phyloP scores from a whole-genome alignment of 2,888 invertebrate genomes.

The Philereme transversata region DNA sequence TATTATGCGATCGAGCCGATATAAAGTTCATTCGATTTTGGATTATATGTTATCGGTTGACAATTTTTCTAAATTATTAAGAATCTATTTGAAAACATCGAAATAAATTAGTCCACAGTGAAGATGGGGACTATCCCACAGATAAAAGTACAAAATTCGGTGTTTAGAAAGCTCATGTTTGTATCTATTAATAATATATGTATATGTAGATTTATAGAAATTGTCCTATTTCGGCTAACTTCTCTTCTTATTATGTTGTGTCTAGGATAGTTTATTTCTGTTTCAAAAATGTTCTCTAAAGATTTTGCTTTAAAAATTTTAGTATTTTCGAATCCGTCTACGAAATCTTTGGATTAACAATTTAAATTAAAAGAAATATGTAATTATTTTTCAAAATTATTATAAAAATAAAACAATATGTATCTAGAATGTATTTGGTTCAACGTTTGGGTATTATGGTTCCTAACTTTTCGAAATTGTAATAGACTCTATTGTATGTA shows the following conservation, averaged over 20 bases:
- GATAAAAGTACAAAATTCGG: constrained; percentile 83
- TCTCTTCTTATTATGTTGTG: constrained; percentile 68
- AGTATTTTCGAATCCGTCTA: constrained; percentile 81
- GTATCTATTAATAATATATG: constrained; percentile 70
- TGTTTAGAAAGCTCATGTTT: constrained; percentile 79
- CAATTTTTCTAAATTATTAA: constrained; percentile 79
- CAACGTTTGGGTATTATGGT: constrained; percentile 84
- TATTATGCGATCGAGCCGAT: constrained; percentile 62
- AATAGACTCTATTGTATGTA: constrained; percentile 83
- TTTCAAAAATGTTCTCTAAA: constrained; percentile 70
- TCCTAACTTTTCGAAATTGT: constrained; percentile 85
- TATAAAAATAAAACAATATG: constrained; percentile 70
- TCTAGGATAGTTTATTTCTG: constrained; percentile 75
- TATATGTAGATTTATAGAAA: constrained; percentile 75
- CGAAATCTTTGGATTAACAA: constrained; percentile 76
- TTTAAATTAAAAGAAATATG: constrained; percentile 71
- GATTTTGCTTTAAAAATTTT: constrained; percentile 71
- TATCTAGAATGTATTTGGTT: constrained; percentile 78
- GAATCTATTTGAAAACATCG: constrained; percentile 81
- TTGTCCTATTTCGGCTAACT: constrained; percentile 70
- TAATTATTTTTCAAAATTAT: constrained; percentile 82
- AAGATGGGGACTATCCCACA: constrained; percentile 75
- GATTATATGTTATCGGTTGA: constrained; percentile 75
- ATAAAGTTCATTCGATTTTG: constrained; percentile 54
- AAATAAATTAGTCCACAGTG: constrained; percentile 81